Evolutionary conservation across 1,140 invertebrate genomes (phyloP).

Genomic region (Caenorhabditis tropicalis): DNA sequence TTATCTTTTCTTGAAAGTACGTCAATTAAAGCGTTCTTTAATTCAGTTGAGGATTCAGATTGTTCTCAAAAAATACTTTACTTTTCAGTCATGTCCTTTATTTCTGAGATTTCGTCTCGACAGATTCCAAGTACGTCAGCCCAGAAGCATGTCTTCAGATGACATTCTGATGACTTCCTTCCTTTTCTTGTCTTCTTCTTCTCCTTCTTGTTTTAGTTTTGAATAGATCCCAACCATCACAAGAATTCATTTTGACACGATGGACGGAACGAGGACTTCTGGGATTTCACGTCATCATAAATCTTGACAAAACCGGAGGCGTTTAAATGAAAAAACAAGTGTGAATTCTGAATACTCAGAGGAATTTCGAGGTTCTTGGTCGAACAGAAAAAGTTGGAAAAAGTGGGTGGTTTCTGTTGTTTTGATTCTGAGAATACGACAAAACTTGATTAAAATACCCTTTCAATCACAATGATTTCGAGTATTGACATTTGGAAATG

Average conservation of each 20-base stretch:
- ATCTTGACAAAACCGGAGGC: constrained; percentile 16
- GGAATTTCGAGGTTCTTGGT: background rate
- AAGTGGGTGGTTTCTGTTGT: background rate
- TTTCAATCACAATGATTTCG: background rate
- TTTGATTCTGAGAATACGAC: background rate
- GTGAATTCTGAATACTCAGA: background rate
- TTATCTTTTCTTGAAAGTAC: background rate
- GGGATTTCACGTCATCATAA: constrained; percentile 43
- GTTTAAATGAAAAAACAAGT: constrained; percentile 42
- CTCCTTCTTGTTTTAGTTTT: background rate
- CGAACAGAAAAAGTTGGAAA: too few relatives aligned
- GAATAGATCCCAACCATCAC: background rate
- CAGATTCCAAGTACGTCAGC: background rate
- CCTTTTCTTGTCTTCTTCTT: background rate
- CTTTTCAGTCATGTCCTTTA: background rate
- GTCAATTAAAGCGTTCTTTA: background rate
- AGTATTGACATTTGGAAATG: background rate
- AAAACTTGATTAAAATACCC: background rate
- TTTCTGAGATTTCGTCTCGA: background rate
- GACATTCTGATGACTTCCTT: constrained; percentile 33
- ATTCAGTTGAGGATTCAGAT: too few relatives aligned
- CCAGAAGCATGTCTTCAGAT: background rate
- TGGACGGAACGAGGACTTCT: background rate
- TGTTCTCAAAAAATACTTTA: background rate
- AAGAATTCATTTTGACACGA: constrained; percentile 25